Conservation (phyloP, 37 sponge, comb jelly and placozoan species). For the Aplysina aerophoba region DNA sequence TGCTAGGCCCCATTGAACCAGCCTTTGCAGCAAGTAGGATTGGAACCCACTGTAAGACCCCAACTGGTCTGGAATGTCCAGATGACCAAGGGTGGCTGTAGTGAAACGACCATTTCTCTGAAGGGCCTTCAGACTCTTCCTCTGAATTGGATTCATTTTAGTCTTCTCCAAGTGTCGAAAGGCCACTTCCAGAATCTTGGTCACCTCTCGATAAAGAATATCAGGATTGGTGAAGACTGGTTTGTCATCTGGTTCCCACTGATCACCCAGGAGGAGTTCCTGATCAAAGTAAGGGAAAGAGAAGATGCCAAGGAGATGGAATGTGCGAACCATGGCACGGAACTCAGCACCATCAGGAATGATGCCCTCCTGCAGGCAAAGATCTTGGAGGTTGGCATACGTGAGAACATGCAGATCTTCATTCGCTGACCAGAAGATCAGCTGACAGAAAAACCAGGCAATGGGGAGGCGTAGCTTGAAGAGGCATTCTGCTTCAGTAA, state of each 20-base stretch:
- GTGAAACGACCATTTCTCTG: background rate
- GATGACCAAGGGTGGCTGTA: background rate
- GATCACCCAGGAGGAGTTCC: background rate
- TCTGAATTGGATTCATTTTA: background rate
- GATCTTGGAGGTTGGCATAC: slow-evolving; percentile 10
- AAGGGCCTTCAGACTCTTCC: background rate
- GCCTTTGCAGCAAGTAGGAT: background rate
- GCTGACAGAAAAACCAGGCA: background rate
- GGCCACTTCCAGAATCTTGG: background rate
- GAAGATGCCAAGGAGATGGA: slow-evolving; percentile 12
- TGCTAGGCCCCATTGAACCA: background rate
- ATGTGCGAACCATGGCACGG: slow-evolving; percentile 5
- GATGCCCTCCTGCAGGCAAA: background rate
- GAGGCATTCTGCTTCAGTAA: background rate
- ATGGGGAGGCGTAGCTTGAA: background rate
- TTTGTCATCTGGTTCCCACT: background rate
- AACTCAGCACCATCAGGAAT: background rate
- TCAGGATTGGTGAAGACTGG: slow-evolving; percentile 17
- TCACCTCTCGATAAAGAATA: background rate
- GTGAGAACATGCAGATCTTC: background rate
- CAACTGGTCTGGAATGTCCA: background rate
- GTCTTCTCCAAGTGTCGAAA: background rate
- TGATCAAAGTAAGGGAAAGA: background rate
- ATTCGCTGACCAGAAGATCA: slow-evolving; percentile 19
- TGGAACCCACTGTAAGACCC: background rate